Base-by-base conservation (phyloP, 1,140 invertebrate species). In the Danaus plexippus region DNA sequence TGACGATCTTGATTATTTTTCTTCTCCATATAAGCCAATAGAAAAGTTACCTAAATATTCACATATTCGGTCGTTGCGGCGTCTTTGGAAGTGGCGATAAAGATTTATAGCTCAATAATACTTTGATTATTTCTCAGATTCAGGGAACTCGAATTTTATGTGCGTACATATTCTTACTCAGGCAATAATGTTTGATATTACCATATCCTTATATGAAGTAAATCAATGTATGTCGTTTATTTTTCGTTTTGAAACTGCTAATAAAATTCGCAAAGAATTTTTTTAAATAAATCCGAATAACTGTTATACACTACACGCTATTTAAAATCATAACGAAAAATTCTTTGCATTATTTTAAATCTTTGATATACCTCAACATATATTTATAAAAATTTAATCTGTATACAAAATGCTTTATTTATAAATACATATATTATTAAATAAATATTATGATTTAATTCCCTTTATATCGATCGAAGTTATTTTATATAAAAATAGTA, bases 91-190 rank as follows among this genome's bases (percentile, higher is more conserved):
- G 66, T 60, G 64, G 63, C 59, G 70, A 80, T 78, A 80, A 80
- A 75, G 75, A 78, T 80, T 82, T 80, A 80, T 70, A 64, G 67
- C 65, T 74, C 77, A 77, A 82, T 82, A 82, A 80, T 75, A 75
- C 73, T 82, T 77, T 77, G 74, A 80, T 78, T 82, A 80, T 77
- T 71, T 75, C 75, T 69, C 66, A 74, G 77, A 77, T 80, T 80
- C 67, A 62, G 67, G 72, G 74, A 75, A 75, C 62, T 77, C 67
- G 69, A 67, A 57, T 68, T 80, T 80, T 80, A 80, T 67, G 75
- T 63, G 65, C 63, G 66, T 69, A 71, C 64, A 66, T 69, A 66
- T 77, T 63, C 71, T 71, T 76, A 80, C 74, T 75, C 75, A 70
- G 67, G 66, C 61, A 76, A 74, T 77, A 75, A 80, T 74, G 59